These are phyloP conservation scores for Cosmorhoe ocellata DNA, from an alignment of 2,888 invertebrate species.

Conservation along the genomic window DNA sequence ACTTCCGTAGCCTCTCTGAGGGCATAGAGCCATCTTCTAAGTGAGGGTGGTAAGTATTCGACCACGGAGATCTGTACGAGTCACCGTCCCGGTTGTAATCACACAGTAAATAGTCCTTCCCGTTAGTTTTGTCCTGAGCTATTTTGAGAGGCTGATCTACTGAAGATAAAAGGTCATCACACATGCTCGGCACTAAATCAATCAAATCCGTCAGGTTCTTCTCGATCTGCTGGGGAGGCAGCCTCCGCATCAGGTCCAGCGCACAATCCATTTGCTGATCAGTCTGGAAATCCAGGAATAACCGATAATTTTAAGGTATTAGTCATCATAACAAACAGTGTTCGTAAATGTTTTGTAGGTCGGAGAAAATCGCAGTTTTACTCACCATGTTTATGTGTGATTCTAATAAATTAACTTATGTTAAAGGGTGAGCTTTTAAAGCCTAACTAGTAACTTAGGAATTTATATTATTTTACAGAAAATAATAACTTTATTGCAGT, in stretches of 20 bases:
- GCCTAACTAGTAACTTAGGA: conserved; percentile 11
- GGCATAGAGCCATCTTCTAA: conserved; percentile 99
- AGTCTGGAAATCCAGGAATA: conserved; percentile 82
- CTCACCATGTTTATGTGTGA: conserved; percentile 50
- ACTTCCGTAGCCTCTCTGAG: conserved; percentile 95
- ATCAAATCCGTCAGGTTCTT: conserved; percentile 99
- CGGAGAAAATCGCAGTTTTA: conserved; percentile 12
- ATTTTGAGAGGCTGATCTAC: conserved; percentile 99
- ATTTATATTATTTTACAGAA: conserved; percentile 28
- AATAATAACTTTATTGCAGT: conserved; percentile 36
- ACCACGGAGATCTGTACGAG: conserved; percentile 99
- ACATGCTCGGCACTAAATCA: conserved; percentile 96
- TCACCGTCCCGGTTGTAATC: conserved; percentile 99
- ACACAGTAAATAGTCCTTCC: conserved; percentile 98
- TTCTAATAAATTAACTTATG: conserved; percentile 14
- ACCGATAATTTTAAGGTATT: conserved; percentile 57
- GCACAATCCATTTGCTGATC: conserved; percentile 99
- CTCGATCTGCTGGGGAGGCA: conserved; percentile 99
- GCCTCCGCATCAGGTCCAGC: conserved; percentile 98
- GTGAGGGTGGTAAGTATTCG: conserved; percentile 98
- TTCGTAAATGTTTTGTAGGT: conserved; percentile 24
- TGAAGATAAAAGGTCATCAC: conserved; percentile 97
- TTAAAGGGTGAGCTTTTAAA: conserved; percentile 10
- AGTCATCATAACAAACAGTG: conserved; percentile 74
- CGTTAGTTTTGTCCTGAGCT: conserved; percentile 96